Percentiles rank a stretch among this genome's conserved stretches.
These are phyloP conservation scores for Hypocryptadius cinnamomeus DNA, from an alignment of 2,113 vertebrate species.

Conservation along the genomic window DNA sequence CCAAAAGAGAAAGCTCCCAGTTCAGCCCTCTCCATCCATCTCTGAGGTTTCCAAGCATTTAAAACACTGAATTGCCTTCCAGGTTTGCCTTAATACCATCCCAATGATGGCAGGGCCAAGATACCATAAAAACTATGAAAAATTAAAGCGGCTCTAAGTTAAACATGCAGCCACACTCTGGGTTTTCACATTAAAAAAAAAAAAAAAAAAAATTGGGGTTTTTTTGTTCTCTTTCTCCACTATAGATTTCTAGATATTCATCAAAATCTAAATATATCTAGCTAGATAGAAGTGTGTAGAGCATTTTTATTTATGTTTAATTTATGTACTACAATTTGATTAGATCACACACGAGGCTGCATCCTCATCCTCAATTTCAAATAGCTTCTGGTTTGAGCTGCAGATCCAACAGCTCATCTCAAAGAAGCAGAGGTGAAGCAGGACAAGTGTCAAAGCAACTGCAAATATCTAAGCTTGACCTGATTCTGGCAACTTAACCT, in stretches of 20 bases:
- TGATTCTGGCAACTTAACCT: neutral
- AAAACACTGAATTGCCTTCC: neutral
- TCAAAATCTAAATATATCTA: neutral
- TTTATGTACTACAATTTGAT: neutral
- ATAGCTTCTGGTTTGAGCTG: neutral
- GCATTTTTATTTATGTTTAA: neutral
- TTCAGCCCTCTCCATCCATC: neutral
- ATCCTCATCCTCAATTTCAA: neutral
- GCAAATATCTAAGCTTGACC: neutral
- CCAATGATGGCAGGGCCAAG: neutral
- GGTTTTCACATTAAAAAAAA: neutral
- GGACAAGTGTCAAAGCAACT: neutral
- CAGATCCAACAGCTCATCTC: neutral
- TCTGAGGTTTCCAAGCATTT: neutral
- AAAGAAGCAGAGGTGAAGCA: neutral
- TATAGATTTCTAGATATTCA: neutral
- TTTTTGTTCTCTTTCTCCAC: neutral
- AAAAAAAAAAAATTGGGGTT: neutral
- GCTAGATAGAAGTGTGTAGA: neutral
- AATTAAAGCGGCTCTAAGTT: neutral
- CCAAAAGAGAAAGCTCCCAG: neutral
- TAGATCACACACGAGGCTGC: neutral
- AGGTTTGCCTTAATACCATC: neutral
- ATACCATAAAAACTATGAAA: neutral
- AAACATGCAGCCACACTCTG: neutral